Base-by-base conservation (phyloP, 2,113 vertebrate species). In the Cettia cetti region DNA sequence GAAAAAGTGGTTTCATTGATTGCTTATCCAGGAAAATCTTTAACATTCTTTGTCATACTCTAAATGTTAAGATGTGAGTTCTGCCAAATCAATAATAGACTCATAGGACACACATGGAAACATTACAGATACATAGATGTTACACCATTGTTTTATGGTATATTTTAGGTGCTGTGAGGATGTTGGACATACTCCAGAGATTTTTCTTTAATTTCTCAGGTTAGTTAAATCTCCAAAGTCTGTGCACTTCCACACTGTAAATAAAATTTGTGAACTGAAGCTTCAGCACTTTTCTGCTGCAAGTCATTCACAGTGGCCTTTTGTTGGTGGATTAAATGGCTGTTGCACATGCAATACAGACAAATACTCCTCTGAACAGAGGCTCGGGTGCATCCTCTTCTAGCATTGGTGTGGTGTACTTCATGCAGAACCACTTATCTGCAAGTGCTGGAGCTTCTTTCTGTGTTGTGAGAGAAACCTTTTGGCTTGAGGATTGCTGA, bases 271-370 rank as follows among this genome's bases (percentile, higher is more conserved):
- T 13, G 30, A 87, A 77, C 65, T 78, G 86, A 84, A 60, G 64
- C 42, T 90, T 84, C 89, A 84, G 68, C 64, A 28, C 12, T 72
- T 21, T 77, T 37, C 63, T 84, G 56, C 56, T 75, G 49, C 72
- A 28, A 17, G 72, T 53, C 85, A 53, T 84, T 87, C 69, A 35
- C 18, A 27, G 45, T 65, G 45, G 78, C 54, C 82, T 92, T 90
- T 94, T 82, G 82, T 82, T 70, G 45, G 54, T 75, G 82, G 64
- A 90, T 90, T 95, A 81, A 92, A 65, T 65, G 64, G n/a, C 69
- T 78, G 9, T 47, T 82, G 54, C 40, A 42, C 60, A 70, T 30
- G 40, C 54, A 30, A 40, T 39, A 57, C 59, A 79, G 79, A 31
- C 49, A 91, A 71, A 83, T 21, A 42, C 4, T 64, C 59, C 52